Evolutionary conservation across 2,888 invertebrate species (phyloP), one percentile per base, ranked within the genome.

Genomic region (Blastobasis adustella): DNA sequence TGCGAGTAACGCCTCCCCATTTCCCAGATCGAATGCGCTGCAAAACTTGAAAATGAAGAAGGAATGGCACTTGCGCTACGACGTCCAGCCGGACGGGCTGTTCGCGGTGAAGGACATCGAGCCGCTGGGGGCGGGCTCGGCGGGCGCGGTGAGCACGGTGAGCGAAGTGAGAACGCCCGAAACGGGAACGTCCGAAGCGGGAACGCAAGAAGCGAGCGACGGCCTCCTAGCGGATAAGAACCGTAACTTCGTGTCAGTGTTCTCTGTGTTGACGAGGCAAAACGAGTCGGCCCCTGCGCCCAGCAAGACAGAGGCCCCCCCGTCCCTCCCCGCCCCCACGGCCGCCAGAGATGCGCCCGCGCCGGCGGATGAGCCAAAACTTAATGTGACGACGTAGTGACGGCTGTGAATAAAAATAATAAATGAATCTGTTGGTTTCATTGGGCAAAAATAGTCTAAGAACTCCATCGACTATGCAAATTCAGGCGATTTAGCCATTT

Each of bases 1-100:
- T 2, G 23, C 3, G 23, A 23, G 3, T 3, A 23, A 23, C n/a
- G n/a, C n/a, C 23, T 23, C 23, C 23, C 23, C 3, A 23, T 23
- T 23, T 23, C 23, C 5, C 70, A 87, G 87, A 48, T 73, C 75
- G n/a, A 69, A 75, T 57, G 62, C 67, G 39, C 57, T 87, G 45
- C 79, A 80, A 57, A 61, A 67, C 8, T 51, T 85, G 10, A 60
- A 80, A 10, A 57, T 87, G 7, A 79, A 71, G 49, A 86, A 79
- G 55, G 88, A 85, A 65, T 87, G 84, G 78, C 76, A 81, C 52
- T 61, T 80, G 10, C 58, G 66, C 1, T 82, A 78, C 56, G 73
- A 83, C 47, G 57, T 75, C 2, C 49, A 75, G n/a, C 69, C 76
- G 0, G 67, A 73, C 36, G 51, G 58, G 1, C 50, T 69, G n/a